Base-by-base conservation (phyloP, 1,140 invertebrate genomes). In the Aethina tumida region DNA sequence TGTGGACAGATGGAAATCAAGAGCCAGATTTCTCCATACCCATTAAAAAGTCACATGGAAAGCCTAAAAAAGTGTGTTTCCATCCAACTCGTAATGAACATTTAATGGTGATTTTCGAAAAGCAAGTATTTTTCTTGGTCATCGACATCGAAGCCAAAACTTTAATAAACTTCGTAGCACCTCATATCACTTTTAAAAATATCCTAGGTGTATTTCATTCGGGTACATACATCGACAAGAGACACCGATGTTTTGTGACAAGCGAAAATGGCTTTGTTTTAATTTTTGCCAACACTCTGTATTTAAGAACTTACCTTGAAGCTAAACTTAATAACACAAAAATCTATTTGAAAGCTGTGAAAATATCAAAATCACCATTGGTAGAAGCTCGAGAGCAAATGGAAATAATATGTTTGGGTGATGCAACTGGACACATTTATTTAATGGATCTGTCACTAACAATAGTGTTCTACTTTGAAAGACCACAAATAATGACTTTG, bases 1-100 rank as follows among this genome's bases (percentile, higher is more conserved):
- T 70, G 7, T 75, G 73, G 73, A 69, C 67, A 4, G 58, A 52
- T 12, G 68, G 68, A 10, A 47, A 45, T 17, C 57, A 71, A 18
- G 39, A 56, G 36, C 64, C 71, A 4, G 59, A 73, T 52, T 71
- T 72, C 73, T 58, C 43, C 0, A 29, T 10, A 30, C 8, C 6
- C 13, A 30, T 32, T 7, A 10, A 17, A 2, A 8, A 25, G 17
- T 10, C 1, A 42, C 37, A 43, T 20, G 56, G 56, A 14, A 17
- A 22, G 6, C 50, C 51, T 2, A 55, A 59, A 22, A 46, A 53
- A 25, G 55, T 68, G 22, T 39, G 35, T 35, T 68, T 65, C 31
- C 58, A 62, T 39, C 49, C 53, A 7, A 49, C 64, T 18, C 29
- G 39, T 25, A 35, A 60, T 9, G 53, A 62, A 41, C 53, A 62